phyloP scores from a whole-genome alignment of 2,797 vertebrate genomes.

The Acrossocheilus wenchowensis region DNA sequence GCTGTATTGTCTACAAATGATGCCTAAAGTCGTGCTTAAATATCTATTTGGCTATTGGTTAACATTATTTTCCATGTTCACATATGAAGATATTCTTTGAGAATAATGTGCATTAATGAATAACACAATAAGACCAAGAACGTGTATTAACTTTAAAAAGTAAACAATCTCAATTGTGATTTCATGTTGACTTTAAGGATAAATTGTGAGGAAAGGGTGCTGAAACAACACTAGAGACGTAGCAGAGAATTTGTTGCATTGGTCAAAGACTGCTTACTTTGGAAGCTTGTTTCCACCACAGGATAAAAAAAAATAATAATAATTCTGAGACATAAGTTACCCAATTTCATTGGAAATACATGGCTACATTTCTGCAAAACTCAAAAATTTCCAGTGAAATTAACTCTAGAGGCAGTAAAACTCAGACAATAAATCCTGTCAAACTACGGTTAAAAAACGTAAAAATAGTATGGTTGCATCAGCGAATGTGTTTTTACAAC shows the following conservation, averaged over 20 bases:
- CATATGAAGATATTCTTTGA: neutral
- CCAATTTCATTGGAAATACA: too few species aligned
- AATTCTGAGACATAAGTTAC: too few species aligned
- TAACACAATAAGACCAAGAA: neutral
- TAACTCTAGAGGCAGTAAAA: too few species aligned
- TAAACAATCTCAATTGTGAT: neutral
- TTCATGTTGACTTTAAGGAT: neutral
- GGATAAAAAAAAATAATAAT: too few species aligned
- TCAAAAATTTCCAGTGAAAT: too few species aligned
- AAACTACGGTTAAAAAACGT: neutral
- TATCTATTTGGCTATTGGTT: neutral
- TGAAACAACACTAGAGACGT: neutral
- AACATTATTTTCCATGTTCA: neutral
- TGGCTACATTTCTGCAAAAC: too few species aligned
- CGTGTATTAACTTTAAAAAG: neutral
- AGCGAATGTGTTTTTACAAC: neutral
- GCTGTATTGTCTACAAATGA: neutral
- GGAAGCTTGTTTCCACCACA: too few species aligned
- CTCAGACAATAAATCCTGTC: too few species aligned
- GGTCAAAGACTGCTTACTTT: neutral
- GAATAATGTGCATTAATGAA: neutral
- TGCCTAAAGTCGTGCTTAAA: neutral
- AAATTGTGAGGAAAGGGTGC: neutral
- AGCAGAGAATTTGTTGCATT: neutral
- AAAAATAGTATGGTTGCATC: neutral